A percentile compares a stretch with the other conserved stretches of the same genome.
These are phyloP conservation scores for Agriopis aurantiaria DNA, from an alignment of 2,888 invertebrate species.

Conservation along the genomic window DNA sequence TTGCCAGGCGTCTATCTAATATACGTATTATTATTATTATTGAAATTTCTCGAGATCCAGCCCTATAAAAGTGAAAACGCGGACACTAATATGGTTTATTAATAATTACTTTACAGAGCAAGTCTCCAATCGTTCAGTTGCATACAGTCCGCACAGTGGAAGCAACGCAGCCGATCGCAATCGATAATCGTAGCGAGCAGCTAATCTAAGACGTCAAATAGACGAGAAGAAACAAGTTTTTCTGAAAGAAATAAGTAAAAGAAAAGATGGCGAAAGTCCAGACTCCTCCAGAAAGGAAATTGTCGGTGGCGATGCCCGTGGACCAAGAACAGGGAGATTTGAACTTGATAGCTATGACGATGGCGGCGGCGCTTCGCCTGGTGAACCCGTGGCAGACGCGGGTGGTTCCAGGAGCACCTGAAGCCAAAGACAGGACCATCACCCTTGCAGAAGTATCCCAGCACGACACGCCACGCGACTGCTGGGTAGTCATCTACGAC, in stretches of 20 bases:
- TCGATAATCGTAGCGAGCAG: slow-evolving; percentile 27
- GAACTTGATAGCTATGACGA: slow-evolving; percentile 77
- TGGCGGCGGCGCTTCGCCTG: slow-evolving; percentile 82
- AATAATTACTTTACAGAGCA: slow-evolving; percentile 71
- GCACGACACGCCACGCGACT: slow-evolving; percentile 91
- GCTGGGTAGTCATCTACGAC: slow-evolving; percentile 96
- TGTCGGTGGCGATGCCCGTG: slow-evolving; percentile 66
- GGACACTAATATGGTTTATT: slow-evolving; percentile 70
- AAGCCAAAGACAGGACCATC: slow-evolving; percentile 82
- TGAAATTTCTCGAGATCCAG: slow-evolving; percentile 48
- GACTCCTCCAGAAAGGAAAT: slow-evolving; percentile 68
- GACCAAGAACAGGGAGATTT: slow-evolving; percentile 70
- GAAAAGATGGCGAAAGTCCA: slow-evolving; percentile 75
- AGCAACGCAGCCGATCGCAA: slow-evolving; percentile 49
- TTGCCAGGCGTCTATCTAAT: not conserved
- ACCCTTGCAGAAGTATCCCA: slow-evolving; percentile 91
- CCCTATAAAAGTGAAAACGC: slow-evolving; percentile 49
- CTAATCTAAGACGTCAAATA: not conserved
- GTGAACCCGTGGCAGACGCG: slow-evolving; percentile 71
- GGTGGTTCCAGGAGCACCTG: slow-evolving; percentile 66
- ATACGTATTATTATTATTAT: not conserved
- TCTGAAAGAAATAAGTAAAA: slow-evolving; percentile 23
- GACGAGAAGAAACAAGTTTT: slow-evolving; percentile 28
- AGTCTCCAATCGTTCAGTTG: slow-evolving; percentile 60
- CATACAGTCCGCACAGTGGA: slow-evolving; percentile 53